Conservation (phyloP, 92 coral and sea anemone genomes). For the Scolanthus callimorphus region DNA sequence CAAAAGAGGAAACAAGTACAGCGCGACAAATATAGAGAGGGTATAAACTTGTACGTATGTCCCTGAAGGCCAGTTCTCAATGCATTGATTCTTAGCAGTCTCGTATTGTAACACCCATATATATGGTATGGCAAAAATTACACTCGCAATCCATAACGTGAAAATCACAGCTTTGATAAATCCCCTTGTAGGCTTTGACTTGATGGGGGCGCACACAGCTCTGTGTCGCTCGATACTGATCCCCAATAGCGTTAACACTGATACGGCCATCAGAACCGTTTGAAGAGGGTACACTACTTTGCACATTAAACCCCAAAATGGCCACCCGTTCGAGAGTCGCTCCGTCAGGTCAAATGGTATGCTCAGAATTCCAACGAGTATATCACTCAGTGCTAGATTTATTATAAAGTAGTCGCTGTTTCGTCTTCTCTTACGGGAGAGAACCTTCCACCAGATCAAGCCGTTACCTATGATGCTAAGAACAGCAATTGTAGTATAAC, state of each 20-base stretch:
- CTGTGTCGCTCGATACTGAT: constrained; percentile 63
- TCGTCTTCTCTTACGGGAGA: constrained; percentile 10
- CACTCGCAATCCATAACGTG: constrained; percentile 38
- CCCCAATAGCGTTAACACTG: constrained; percentile 41
- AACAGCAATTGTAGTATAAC: constrained; percentile 15
- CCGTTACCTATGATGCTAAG: constrained; percentile 6
- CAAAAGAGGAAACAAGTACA: constrained; percentile 60
- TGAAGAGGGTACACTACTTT: constrained; percentile 56
- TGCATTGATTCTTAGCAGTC: constrained; percentile 20
- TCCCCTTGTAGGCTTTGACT: constrained; percentile 21
- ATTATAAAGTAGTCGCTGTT: constrained; percentile 52
- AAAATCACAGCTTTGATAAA: constrained; percentile 11
- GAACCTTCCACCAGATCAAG: constrained; percentile 7
- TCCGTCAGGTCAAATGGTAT: constrained; percentile 54
- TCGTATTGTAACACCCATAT: constrained; percentile 16
- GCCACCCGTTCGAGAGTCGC: constrained; percentile 35
- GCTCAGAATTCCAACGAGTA: constrained; percentile 40
- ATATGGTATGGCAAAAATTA: constrained; percentile 35
- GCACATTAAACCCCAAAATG: constrained; percentile 51
- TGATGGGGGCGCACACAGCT: constrained; percentile 54
- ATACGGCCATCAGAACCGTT: constrained; percentile 45
- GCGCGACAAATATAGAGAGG: constrained; percentile 43
- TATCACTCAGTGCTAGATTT: constrained; percentile 54
- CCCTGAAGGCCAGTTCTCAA: constrained; percentile 46
- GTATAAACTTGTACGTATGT: constrained; percentile 44